phyloP scores from a whole-genome alignment of 2,888 invertebrate genomes.

The Lithophane leautieri region DNA sequence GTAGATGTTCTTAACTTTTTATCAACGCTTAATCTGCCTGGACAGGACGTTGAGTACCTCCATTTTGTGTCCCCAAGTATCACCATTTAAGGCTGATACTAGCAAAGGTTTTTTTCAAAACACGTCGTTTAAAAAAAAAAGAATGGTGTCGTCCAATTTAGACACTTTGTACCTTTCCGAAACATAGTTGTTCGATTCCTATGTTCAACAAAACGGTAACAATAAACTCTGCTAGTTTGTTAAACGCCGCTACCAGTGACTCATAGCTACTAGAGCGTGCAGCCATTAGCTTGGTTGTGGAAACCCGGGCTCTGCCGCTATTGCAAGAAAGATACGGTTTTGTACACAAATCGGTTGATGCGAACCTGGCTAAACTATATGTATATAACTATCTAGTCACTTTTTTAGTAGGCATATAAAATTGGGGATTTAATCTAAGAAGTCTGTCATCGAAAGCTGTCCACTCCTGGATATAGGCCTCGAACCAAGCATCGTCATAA shows the following conservation, averaged over 20 bases:
- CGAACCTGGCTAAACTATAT: neutral
- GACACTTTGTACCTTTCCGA: slow-evolving; percentile 4
- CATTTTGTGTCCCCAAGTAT: neutral
- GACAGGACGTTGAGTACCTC: neutral
- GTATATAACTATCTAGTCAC: neutral
- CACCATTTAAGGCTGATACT: neutral
- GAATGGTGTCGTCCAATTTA: neutral
- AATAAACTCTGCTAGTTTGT: slow-evolving; percentile 54
- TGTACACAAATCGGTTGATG: slow-evolving; percentile 37
- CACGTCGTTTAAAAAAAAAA: too few relatives aligned
- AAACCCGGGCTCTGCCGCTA: slow-evolving; percentile 29
- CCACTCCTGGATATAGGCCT: neutral
- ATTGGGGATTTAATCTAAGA: neutral
- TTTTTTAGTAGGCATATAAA: neutral
- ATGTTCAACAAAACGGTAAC: slow-evolving; percentile 42
- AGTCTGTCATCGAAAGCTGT: neutral
- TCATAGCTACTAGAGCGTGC: slow-evolving; percentile 62
- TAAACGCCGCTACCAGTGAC: slow-evolving; percentile 37
- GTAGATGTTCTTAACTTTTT: neutral
- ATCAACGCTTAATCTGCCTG: neutral
- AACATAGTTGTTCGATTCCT: slow-evolving; percentile 19
- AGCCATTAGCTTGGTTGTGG: slow-evolving; percentile 54
- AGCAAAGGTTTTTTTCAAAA: too few relatives aligned
- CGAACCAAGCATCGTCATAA: too few relatives aligned
- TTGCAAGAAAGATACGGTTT: slow-evolving; percentile 55